Percentiles rank a stretch among this genome's conserved stretches.
Evolutionary conservation across 1,140 invertebrate species (phyloP).

Genomic region (Solenopsis fugax): DNA sequence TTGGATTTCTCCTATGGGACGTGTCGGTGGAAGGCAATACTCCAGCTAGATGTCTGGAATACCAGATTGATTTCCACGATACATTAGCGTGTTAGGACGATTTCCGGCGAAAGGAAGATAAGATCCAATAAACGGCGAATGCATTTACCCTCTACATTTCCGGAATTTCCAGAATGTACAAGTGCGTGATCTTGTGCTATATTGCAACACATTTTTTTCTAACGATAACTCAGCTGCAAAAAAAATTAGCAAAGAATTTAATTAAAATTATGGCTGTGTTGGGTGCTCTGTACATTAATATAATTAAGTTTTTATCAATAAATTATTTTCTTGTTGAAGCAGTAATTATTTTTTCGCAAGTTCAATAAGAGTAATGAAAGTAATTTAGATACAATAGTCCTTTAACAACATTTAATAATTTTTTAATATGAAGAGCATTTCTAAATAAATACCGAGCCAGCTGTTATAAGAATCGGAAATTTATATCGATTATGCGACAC

Average conservation of each 20-base stretch:
- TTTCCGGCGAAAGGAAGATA: constrained; percentile 56
- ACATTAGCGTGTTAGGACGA: constrained; percentile 50
- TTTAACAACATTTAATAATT: background rate
- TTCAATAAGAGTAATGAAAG: background rate
- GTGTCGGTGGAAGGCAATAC: constrained; percentile 35
- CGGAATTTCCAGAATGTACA: background rate
- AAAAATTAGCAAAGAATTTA: background rate
- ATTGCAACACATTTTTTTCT: background rate
- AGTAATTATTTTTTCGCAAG: background rate
- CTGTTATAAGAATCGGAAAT: constrained; percentile 18
- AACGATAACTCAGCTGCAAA: background rate
- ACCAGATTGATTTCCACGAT: constrained; percentile 52
- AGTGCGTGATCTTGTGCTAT: background rate
- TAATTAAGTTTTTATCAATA: background rate
- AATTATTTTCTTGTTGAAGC: background rate
- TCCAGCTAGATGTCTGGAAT: constrained; percentile 7
- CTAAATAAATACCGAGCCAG: background rate
- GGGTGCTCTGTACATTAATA: background rate
- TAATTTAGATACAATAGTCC: background rate
- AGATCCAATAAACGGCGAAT: constrained; percentile 63
- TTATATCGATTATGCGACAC: constrained; percentile 22
- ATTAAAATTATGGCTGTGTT: background rate
- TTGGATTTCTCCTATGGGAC: background rate
- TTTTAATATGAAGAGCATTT: background rate
- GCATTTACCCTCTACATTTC: constrained; percentile 20